Conservation (phyloP, 2,797 vertebrate species). For the Distichodus sexfasciatus region DNA sequence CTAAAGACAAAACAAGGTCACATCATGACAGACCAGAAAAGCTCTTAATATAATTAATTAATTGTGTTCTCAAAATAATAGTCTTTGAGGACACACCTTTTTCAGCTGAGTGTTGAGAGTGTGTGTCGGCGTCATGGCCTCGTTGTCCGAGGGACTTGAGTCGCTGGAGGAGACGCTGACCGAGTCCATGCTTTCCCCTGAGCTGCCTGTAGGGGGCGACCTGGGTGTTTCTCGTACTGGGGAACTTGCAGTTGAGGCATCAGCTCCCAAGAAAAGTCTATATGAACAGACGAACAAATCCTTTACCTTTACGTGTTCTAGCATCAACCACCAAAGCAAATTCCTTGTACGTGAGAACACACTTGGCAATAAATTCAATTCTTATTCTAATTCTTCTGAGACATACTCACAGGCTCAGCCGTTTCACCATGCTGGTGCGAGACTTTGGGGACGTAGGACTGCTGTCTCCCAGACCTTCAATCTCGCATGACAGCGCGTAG, state of each 20-base stretch:
- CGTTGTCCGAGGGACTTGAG: constrained; percentile 81
- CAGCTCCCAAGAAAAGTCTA: constrained; percentile 86
- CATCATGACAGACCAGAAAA: too few species aligned
- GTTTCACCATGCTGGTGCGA: constrained; percentile 94
- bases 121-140: constrained; percentile 71
- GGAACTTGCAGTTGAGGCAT: constrained; percentile 72
- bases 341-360: background rate
- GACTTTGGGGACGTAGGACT: constrained; percentile 85
- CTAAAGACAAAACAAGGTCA: too few species aligned
- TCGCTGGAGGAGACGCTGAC: constrained; percentile 91
- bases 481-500: constrained; percentile 84
- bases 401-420: constrained; percentile 91
- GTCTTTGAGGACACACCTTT: constrained; percentile 73
- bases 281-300: constrained; percentile 21
- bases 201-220: constrained; percentile 83
- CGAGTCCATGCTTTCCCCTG: constrained; percentile 90
- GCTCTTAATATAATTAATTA: too few species aligned
- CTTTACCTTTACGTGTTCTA: too few species aligned
- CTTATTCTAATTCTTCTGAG: background rate
- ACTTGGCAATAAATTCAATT: too few species aligned
- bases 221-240: constrained; percentile 82
- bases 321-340: too few species aligned
- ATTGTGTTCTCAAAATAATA: too few species aligned
- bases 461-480: constrained; percentile 81
- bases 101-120: constrained; percentile 75